Percentiles rank a stretch among this genome's conserved stretches.
Conservation (phyloP, 1,140 invertebrate genomes). For the Ceratitis capitata region DNA sequence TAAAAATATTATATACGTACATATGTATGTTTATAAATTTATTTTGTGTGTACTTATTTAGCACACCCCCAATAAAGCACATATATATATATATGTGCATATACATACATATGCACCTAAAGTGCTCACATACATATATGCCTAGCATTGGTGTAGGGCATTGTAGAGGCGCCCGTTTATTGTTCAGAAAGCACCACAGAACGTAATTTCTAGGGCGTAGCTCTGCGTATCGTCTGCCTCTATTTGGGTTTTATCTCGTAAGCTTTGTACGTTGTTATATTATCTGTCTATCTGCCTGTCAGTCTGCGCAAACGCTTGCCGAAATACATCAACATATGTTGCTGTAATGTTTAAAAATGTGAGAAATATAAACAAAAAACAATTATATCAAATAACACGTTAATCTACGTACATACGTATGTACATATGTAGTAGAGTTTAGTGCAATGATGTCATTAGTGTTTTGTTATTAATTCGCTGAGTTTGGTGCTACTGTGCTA, state of each 20-base stretch:
- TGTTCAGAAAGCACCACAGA: neutral
- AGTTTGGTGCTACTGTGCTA: neutral
- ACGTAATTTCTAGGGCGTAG: slow-evolving; percentile 24
- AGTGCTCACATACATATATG: neutral
- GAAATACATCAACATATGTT: neutral
- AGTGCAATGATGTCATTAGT: neutral
- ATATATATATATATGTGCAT: too few species aligned
- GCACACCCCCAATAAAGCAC: neutral
- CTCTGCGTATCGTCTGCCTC: neutral
- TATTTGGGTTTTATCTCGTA: neutral
- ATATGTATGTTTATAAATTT: neutral
- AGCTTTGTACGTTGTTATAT: neutral
- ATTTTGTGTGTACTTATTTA: neutral
- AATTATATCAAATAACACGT: neutral
- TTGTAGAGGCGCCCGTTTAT: neutral
- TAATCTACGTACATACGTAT: neutral
- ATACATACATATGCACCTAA: neutral
- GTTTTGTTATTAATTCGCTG: neutral
- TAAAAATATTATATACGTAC: neutral
- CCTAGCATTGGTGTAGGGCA: neutral
- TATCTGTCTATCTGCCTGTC: neutral
- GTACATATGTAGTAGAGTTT: neutral
- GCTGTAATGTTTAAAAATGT: neutral
- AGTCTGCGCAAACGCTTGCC: neutral
- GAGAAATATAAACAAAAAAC: neutral